Evolutionary conservation across 2,797 vertebrate species (phyloP).

Genomic region (Platalea minor): DNA sequence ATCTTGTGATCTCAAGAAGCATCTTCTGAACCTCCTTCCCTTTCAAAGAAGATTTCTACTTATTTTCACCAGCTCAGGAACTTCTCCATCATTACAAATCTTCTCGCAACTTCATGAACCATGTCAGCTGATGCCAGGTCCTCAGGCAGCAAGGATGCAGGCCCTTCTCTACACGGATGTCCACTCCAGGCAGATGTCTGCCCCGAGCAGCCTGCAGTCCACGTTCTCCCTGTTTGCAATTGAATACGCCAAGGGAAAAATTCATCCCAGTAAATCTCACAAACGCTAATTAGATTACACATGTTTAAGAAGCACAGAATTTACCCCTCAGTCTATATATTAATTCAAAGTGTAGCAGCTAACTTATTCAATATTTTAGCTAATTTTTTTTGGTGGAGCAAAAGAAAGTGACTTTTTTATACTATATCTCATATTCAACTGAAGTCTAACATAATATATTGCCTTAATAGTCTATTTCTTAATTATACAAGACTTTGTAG

Average conservation of each 20-base stretch:
- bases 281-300: constrained; percentile 10
- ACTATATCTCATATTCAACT: neutral
- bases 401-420: neutral
- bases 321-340: neutral
- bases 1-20: neutral
- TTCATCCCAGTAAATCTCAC: constrained; percentile 1
- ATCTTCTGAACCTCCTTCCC: neutral
- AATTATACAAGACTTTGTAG: constrained; percentile 43
- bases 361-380: neutral
- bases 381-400: neutral
- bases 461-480: constrained; percentile 43
- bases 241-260: neutral
- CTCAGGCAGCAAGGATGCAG: neutral
- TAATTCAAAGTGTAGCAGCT: neutral
- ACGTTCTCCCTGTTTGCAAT: neutral
- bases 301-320: constrained; percentile 1
- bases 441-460: neutral
- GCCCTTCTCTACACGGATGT: neutral
- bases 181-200: neutral
- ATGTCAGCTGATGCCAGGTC: neutral
- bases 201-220: neutral
- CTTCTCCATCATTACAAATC: neutral
- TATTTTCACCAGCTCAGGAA: neutral
- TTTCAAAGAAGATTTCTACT: neutral
- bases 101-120: neutral